phyloP scores from a whole-genome alignment of 2,888 invertebrate species.

The Drosophila dives region DNA sequence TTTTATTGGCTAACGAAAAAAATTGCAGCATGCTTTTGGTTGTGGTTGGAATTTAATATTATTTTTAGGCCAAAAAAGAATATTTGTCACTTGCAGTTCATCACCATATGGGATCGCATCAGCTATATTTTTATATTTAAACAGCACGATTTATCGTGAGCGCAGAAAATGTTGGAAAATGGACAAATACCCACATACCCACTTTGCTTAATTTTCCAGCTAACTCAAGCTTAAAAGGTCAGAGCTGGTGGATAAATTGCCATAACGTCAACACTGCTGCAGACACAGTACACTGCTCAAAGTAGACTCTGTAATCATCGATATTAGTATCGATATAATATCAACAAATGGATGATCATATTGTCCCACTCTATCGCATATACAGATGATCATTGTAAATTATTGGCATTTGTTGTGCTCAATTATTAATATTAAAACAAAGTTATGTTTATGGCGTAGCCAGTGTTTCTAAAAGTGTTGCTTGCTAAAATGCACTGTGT shows the following conservation, averaged over 20 bases:
- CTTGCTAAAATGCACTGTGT: slow-evolving; percentile 69
- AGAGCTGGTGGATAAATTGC: background rate
- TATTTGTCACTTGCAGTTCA: background rate
- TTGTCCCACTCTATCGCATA: slow-evolving; percentile 44
- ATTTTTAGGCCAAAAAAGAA: background rate
- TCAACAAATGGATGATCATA: slow-evolving; percentile 54
- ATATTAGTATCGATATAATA: slow-evolving; percentile 49
- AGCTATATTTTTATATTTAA: background rate
- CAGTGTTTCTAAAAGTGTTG: slow-evolving; percentile 50
- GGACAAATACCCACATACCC: background rate
- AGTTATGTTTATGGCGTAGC: slow-evolving; percentile 49
- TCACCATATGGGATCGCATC: background rate
- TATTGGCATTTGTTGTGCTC: slow-evolving; percentile 54
- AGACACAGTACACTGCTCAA: slow-evolving; percentile 3
- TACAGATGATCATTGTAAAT: slow-evolving; percentile 59
- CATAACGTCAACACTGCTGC: background rate
- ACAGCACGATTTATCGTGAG: background rate
- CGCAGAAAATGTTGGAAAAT: background rate
- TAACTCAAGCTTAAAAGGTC: background rate
- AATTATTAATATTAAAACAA: slow-evolving; percentile 30
- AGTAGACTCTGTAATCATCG: slow-evolving; percentile 23
- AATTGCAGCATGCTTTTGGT: background rate
- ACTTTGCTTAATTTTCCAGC: background rate
- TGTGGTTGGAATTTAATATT: background rate
- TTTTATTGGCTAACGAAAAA: background rate